Evolutionary conservation across 2,113 vertebrate species (phyloP).

Genomic region (Catagonus wagneri): DNA sequence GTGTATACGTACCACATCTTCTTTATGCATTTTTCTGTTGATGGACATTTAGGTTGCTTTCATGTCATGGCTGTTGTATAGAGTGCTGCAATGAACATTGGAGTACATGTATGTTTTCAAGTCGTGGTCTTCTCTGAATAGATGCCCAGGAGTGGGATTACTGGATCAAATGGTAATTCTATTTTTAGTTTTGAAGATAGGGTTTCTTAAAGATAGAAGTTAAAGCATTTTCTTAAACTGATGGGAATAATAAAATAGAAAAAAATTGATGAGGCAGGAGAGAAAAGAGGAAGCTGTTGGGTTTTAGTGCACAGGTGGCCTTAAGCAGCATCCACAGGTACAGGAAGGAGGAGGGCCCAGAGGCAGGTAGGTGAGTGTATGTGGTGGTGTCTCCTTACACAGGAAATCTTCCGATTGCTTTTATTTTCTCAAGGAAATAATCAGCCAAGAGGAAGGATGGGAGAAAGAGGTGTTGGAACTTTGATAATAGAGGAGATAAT

Average conservation of each 20-base stretch:
- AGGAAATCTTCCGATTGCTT: neutral
- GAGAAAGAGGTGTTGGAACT: neutral
- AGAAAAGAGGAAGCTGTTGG: neutral
- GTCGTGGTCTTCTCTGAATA: too few relatives aligned
- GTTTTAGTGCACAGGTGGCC: neutral
- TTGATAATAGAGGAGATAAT: neutral
- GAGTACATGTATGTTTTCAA: too few relatives aligned
- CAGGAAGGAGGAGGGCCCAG: neutral
- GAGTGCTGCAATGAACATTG: too few relatives aligned
- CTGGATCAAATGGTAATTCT: too few relatives aligned
- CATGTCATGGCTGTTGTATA: too few relatives aligned
- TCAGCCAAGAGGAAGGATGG: neutral
- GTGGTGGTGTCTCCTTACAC: neutral
- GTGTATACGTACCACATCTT: too few relatives aligned
- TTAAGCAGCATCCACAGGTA: neutral
- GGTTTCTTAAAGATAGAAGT: neutral
- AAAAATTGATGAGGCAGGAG: neutral
- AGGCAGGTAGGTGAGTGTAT: neutral
- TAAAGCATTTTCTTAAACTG: neutral
- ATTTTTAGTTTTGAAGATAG: neutral
- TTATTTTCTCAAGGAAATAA: slow-evolving; percentile 51
- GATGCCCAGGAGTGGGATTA: too few relatives aligned
- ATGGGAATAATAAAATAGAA: neutral
- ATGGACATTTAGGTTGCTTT: too few relatives aligned
- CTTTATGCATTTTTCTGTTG: too few relatives aligned